phyloP scores from a whole-genome alignment of 1,140 invertebrate genomes.

The Triops cancriformis region DNA sequence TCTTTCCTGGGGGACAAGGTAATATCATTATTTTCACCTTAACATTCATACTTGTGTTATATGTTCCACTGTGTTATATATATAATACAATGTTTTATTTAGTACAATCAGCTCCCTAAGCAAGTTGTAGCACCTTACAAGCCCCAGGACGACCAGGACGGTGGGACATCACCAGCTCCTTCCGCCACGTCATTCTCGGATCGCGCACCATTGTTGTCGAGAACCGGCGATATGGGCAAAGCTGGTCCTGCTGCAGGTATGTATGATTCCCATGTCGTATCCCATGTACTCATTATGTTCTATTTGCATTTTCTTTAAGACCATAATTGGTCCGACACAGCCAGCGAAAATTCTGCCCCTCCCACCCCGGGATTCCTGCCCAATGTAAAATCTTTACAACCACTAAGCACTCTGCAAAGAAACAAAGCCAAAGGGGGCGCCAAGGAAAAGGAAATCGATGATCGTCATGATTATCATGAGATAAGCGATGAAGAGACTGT shows the following conservation, averaged over 20 bases:
- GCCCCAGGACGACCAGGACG: conserved; percentile 40
- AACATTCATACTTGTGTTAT: too few relatives aligned
- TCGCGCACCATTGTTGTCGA: conserved; percentile 38
- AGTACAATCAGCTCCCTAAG: conserved; percentile 67
- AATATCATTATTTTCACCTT: too few relatives aligned
- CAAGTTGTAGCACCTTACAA: conserved; percentile 82
- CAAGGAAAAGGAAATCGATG: neutral
- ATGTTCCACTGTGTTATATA: neutral
- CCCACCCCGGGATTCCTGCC: conserved; percentile 26
- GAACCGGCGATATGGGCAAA: conserved; percentile 32
- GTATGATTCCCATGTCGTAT: neutral
- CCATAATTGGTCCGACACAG: conserved; percentile 34
- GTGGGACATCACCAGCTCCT: conserved; percentile 31
- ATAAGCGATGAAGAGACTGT: conserved; percentile 76
- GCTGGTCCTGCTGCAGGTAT: conserved; percentile 34
- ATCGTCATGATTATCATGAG: conserved; percentile 77
- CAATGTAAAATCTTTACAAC: conserved; percentile 35
- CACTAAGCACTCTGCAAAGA: neutral
- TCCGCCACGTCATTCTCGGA: conserved; percentile 37
- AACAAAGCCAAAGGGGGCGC: neutral
- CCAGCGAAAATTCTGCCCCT: conserved; percentile 30
- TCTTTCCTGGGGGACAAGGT: conserved; percentile 64
- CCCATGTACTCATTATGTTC: conserved; percentile 1
- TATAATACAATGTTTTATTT: conserved; percentile 20
- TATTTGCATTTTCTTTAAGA: conserved; percentile 23